Percentiles rank a stretch among this genome's conserved stretches.
These are phyloP conservation scores for Neria commutata DNA, from an alignment of 2,888 invertebrate genomes.

Conservation along the genomic window DNA sequence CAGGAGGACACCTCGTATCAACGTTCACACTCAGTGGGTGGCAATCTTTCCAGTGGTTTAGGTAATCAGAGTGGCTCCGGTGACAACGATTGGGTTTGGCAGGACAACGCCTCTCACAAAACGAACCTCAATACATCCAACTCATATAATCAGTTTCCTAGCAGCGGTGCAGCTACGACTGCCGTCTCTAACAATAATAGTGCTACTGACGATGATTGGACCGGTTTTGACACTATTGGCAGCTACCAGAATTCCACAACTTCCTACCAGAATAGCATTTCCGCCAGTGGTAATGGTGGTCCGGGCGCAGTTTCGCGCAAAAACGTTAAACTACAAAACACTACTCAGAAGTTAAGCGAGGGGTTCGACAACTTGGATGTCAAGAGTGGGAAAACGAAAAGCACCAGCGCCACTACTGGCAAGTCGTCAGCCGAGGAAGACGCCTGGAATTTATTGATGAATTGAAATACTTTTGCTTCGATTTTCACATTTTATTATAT, in stretches of 20 bases:
- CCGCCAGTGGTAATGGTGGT: slow-evolving; percentile 21
- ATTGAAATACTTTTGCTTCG: slow-evolving; percentile 51
- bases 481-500: background rate
- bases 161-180: slow-evolving; percentile 31
- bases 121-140: slow-evolving; percentile 47
- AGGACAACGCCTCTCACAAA: slow-evolving; percentile 44
- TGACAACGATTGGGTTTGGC: slow-evolving; percentile 60
- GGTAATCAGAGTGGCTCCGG: slow-evolving; percentile 46
- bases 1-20: slow-evolving; percentile 54
- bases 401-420: slow-evolving; percentile 20
- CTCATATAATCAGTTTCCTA: slow-evolving; percentile 48
- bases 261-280: slow-evolving; percentile 49
- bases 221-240: slow-evolving; percentile 55
- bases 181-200: slow-evolving; percentile 35
- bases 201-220: slow-evolving; percentile 57
- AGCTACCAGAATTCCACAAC: slow-evolving; percentile 53
- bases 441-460: slow-evolving; percentile 68
- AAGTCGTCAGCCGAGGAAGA: slow-evolving; percentile 66
- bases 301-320: slow-evolving; percentile 34
- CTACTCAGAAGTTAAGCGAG: slow-evolving; percentile 51
- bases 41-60: slow-evolving; percentile 46
- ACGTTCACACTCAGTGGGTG: slow-evolving; percentile 58
- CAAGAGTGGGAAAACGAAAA: slow-evolving; percentile 53
- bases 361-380: slow-evolving; percentile 59
- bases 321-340: slow-evolving; percentile 49